Evolutionary conservation across 1,140 invertebrate species (phyloP).

Genomic region (Zaprionus nigranus): DNA sequence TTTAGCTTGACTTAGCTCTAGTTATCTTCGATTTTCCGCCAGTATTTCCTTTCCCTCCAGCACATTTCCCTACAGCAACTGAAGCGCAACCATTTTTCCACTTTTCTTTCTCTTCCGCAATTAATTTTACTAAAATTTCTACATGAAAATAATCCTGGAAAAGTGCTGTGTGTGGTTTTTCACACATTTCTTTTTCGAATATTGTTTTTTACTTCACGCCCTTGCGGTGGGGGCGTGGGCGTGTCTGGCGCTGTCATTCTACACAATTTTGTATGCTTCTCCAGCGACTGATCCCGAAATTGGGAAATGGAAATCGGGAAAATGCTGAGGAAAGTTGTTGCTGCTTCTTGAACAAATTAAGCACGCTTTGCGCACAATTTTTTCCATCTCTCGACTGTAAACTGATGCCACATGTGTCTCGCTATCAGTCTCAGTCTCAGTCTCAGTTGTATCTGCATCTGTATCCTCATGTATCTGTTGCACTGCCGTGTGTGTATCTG

Average conservation of each 20-base stretch:
- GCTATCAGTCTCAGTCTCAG: conserved; percentile 22
- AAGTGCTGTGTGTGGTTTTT: conserved; percentile 73
- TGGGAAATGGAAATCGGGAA: conserved; percentile 16
- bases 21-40: neutral
- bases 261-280: conserved; percentile 74
- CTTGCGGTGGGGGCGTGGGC: conserved; percentile 58
- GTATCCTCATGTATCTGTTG: conserved; percentile 14
- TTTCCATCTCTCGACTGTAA: conserved; percentile 63
- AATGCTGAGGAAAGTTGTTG: conserved; percentile 49
- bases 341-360: conserved; percentile 65
- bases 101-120: conserved; percentile 54
- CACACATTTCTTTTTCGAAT: conserved; percentile 58
- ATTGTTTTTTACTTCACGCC: conserved; percentile 63
- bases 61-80: conserved; percentile 3
- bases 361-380: conserved; percentile 81
- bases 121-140: conserved; percentile 83
- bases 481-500: conserved; percentile 9
- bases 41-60: neutral
- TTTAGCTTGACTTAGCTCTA: neutral
- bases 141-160: conserved; percentile 27
- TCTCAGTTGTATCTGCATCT: neutral
- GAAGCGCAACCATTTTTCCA: neutral
- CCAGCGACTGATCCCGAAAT: conserved; percentile 47
- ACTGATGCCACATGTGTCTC: conserved; percentile 75
- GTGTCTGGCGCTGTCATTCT: conserved; percentile 65